Conservation (phyloP, 2,113 vertebrate species). For the Pelecanoides urinatrix region DNA sequence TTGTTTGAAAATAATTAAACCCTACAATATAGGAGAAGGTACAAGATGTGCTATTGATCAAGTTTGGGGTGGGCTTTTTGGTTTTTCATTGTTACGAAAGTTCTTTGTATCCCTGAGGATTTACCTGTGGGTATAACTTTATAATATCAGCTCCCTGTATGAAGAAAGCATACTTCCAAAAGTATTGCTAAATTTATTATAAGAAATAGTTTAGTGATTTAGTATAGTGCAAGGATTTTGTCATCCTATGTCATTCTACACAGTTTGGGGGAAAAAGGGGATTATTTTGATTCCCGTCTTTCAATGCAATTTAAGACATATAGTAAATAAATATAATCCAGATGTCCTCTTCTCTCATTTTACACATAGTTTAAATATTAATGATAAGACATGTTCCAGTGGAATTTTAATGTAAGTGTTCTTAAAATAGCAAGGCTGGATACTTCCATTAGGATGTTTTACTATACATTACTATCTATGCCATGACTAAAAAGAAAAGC, state of each 20-base stretch:
- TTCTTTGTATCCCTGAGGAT: not conserved
- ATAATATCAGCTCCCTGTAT: not conserved
- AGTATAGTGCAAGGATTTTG: not conserved
- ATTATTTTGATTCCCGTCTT: not conserved
- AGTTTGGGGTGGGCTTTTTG: not conserved
- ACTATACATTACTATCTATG: not conserved
- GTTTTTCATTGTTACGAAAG: not conserved
- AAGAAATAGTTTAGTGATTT: not conserved
- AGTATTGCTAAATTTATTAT: not conserved
- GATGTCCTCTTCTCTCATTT: not conserved
- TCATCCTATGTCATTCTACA: not conserved
- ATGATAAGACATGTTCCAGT: not conserved
- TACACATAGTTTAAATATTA: not conserved
- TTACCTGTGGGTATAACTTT: not conserved
- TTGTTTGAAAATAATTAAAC: not conserved
- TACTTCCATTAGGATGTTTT: not conserved
- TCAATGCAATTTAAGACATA: not conserved
- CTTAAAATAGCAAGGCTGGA: not conserved
- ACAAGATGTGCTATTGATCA: not conserved
- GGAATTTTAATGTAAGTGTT: not conserved
- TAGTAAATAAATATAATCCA: not conserved
- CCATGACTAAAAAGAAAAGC: not conserved
- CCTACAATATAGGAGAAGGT: not conserved
- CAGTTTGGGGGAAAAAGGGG: accelerated
- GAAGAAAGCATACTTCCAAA: not conserved